Evolutionary conservation across 1,140 invertebrate genomes (phyloP).

Genomic region (Trichogramma pretiosum): DNA sequence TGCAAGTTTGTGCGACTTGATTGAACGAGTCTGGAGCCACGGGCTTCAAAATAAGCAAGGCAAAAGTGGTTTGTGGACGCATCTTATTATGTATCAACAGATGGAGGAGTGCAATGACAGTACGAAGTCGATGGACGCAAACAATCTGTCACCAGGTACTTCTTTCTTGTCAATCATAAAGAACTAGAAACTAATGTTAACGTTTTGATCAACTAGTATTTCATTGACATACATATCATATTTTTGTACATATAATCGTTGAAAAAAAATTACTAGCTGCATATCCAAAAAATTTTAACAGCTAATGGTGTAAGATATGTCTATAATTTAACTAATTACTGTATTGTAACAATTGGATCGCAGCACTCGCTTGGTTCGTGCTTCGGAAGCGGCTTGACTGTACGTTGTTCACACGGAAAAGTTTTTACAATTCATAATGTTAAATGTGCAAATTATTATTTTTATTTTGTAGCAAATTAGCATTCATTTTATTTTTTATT

Average conservation of each 20-base stretch:
- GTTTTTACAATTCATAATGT: too few relatives aligned
- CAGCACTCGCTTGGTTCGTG: slow-evolving; percentile 83
- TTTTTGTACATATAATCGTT: too few relatives aligned
- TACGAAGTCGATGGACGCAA: slow-evolving; percentile 68
- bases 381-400: slow-evolving; percentile 80
- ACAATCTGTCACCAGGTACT: slow-evolving; percentile 74
- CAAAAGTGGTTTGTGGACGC: slow-evolving; percentile 91
- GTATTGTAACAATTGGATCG: slow-evolving; percentile 36
- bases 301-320: not conserved
- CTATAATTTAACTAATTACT: slow-evolving; percentile 7
- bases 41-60: slow-evolving; percentile 92
- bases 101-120: slow-evolving; percentile 70
- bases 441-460: too few relatives aligned
- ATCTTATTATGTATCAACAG: slow-evolving; percentile 82
- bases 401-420: too few relatives aligned
- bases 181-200: too few relatives aligned
- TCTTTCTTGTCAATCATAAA: too few relatives aligned
- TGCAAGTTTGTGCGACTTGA: slow-evolving; percentile 90
- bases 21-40: slow-evolving; percentile 97
- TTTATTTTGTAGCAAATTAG: too few relatives aligned
- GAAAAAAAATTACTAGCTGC: too few relatives aligned
- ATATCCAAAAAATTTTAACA: too few relatives aligned
- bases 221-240: too few relatives aligned
- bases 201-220: too few relatives aligned
- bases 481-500: too few relatives aligned